phyloP scores from a whole-genome alignment of 2,888 invertebrate genomes.

The Mactromeris polynyma region DNA sequence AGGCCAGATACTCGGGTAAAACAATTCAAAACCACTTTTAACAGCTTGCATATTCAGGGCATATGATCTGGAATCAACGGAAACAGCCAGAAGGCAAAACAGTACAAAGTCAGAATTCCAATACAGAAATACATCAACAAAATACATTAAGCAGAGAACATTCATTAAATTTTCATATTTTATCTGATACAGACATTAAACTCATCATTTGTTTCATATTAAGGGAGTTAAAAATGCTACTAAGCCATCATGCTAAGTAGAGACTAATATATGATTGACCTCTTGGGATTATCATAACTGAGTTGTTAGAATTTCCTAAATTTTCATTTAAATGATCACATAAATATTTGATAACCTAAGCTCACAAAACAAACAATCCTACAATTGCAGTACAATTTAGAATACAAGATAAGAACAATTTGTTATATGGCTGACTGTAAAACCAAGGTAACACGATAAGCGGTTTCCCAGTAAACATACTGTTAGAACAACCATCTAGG shows the following conservation, averaged over 20 bases:
- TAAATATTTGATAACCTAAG: slow-evolving; percentile 15
- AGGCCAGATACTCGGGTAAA: too few relatives aligned
- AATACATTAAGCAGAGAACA: slow-evolving; percentile 12
- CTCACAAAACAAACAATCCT: not conserved
- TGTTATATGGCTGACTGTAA: not conserved
- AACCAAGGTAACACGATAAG: not conserved
- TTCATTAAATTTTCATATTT: slow-evolving; percentile 42
- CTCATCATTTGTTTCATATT: slow-evolving; percentile 55
- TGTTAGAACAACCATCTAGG: not conserved
- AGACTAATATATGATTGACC: slow-evolving; percentile 11
- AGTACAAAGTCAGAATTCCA: not conserved
- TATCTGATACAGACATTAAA: slow-evolving; percentile 23
- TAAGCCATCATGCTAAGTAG: slow-evolving; percentile 38
- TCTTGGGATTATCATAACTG: slow-evolving; percentile 8
- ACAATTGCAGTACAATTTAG: not conserved
- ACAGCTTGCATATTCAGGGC: not conserved
- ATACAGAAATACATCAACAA: slow-evolving; percentile 3
- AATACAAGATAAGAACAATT: not conserved
- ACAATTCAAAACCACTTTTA: not conserved
- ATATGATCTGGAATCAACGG: not conserved
- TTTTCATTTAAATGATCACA: slow-evolving; percentile 18
- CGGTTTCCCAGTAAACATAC: not conserved
- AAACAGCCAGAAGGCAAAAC: not conserved
- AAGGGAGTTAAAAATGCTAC: slow-evolving; percentile 24
- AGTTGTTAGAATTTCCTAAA: slow-evolving; percentile 5